Percentiles rank a stretch among this genome's conserved stretches.
These are phyloP conservation scores for Ceraclea dissimilis DNA, from an alignment of 2,888 invertebrate genomes.

Conservation along the genomic window DNA sequence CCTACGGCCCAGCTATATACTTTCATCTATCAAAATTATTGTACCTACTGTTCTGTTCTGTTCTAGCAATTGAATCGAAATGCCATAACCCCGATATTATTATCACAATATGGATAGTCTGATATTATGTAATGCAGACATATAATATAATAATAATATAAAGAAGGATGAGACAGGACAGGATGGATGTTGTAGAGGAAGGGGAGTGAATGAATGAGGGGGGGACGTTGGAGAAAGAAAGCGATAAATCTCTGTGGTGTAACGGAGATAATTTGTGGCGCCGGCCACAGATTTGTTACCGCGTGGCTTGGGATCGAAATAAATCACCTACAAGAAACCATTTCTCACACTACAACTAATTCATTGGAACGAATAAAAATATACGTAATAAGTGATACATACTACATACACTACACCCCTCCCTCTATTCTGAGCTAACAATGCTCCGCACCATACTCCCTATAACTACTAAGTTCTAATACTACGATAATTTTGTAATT, in stretches of 20 bases:
- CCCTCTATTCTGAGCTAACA: not conserved
- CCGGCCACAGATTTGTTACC: conserved; percentile 24
- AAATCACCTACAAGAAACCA: conserved; percentile 20
- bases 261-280: conserved; percentile 25
- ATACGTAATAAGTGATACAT: not conserved
- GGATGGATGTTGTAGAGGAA: not conserved
- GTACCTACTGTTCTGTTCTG: no score
- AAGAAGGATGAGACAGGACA: not conserved
- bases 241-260: conserved; percentile 23
- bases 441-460: not conserved
- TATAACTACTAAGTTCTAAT: no score
- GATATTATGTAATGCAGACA: no score
- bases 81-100: no score
- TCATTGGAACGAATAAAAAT: conserved; percentile 9
- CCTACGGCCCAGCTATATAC: no score
- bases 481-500: no score
- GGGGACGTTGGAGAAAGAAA: conserved; percentile 6
- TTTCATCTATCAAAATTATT: no score
- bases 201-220: not conserved
- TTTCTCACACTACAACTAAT: conserved; percentile 4
- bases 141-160: no score
- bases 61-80: no score
- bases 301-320: conserved; percentile 23
- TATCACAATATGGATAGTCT: no score
- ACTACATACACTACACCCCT: not conserved